phyloP scores from a whole-genome alignment of 2,888 invertebrate genomes.

The Caenorhabditis angaria region DNA sequence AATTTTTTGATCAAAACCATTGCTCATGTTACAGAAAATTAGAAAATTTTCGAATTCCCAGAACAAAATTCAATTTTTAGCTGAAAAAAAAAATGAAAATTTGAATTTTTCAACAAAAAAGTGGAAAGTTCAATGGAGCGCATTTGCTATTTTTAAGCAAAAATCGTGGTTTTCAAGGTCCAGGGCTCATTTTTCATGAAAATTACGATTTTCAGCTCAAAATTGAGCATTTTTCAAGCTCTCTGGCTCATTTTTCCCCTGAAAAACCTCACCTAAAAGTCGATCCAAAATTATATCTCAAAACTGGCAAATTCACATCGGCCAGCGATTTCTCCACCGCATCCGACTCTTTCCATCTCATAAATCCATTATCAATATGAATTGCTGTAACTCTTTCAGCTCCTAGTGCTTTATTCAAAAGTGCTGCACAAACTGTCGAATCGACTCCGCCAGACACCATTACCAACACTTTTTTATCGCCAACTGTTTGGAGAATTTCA shows the following conservation, averaged over 20 bases:
- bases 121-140: no score
- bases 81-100: no score
- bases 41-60: no score
- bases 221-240: no score
- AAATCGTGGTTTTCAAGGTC: not conserved
- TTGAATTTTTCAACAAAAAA: no score
- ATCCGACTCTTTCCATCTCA: slow-evolving; percentile 85
- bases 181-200: not conserved
- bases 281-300: slow-evolving; percentile 43
- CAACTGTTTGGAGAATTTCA: slow-evolving; percentile 88
- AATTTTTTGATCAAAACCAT: no score
- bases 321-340: slow-evolving; percentile 77
- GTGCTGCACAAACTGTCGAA: slow-evolving; percentile 97
- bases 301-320: slow-evolving; percentile 55
- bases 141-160: no score
- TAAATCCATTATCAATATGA: slow-evolving; percentile 98
- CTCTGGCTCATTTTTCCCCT: no score
- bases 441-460: slow-evolving; percentile 91
- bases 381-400: slow-evolving; percentile 85
- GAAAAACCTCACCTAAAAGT: no score
- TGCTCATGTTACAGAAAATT: no score
- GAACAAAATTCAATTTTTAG: no score
- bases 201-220: not conserved
- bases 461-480: slow-evolving; percentile 88
- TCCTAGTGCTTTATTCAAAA: slow-evolving; percentile 87